Evolutionary conservation across 2,113 vertebrate species (phyloP), one percentile per base, ranked within the genome.

Genomic region (Clarias batrachus): DNA sequence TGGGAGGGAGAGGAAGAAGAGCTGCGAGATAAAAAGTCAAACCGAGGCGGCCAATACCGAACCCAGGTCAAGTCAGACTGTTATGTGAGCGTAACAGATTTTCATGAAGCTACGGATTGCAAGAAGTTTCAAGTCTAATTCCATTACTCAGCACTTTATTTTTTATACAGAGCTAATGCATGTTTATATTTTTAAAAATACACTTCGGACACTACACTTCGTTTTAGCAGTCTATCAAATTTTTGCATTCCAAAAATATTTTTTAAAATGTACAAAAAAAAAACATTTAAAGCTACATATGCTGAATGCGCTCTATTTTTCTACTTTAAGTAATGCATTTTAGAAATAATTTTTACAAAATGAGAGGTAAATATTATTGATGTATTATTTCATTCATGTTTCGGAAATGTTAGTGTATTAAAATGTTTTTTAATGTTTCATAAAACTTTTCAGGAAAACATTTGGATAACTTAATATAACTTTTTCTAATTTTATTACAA

Each of bases 31-130:
- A 21, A 95, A 94, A 87, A 10, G 87, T 78, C 91, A 91, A 82
- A 85, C 65, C 70, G 93, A 94, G 37, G 92, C 87, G 82, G 87
- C 87, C 48, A 92, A 87, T 54, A 81, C 90, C 84, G 90, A 89
- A 83, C 68, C 9, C 0, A 87, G 91, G 63, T 89, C 92, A 48
- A 91, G 92, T 41, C 95, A 96, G 27, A 95, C 94, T 41, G 93
- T 91, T 59, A 77, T 95, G 88, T 96, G 94, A 92, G 74, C 30
- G 63, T 80, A 10, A 71, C 52, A 13, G 62, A 56, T 14, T 16
- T 65, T 56, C 8, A 30, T 48, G 17, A 33, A 66, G 17, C 25
- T 57, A 27, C 70, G 19, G 57, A 33, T 71, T 37, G 4, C 14
- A 37, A 81, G 10, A 80, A 60, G 59, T 4, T 37, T 57, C 19